These are phyloP conservation scores for Drosophila saltans DNA, from an alignment of 1,140 invertebrate species.

Conservation along the genomic window DNA sequence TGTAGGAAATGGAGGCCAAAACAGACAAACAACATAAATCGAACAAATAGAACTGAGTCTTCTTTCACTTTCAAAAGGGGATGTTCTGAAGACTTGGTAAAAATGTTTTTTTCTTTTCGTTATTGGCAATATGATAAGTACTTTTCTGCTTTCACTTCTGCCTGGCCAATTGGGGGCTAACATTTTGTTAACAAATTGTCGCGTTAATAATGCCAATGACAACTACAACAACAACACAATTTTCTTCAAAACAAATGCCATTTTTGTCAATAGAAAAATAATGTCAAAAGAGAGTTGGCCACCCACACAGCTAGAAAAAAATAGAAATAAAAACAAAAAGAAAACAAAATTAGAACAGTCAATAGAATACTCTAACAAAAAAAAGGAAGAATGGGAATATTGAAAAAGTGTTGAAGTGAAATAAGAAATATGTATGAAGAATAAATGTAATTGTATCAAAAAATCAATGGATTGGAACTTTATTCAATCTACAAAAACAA, in stretches of 20 bases:
- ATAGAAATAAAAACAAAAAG: constrained; percentile 25
- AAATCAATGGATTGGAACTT: no score
- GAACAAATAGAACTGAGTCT: constrained; percentile 19
- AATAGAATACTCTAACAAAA: background rate
- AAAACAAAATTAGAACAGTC: constrained; percentile 9
- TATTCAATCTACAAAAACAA: no score
- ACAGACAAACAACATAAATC: constrained; percentile 32
- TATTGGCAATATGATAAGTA: constrained; percentile 53
- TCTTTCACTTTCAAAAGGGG: background rate
- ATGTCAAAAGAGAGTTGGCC: no score
- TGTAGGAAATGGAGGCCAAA: constrained; percentile 36
- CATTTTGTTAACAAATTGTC: constrained; percentile 42
- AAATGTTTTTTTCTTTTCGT: background rate
- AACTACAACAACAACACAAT: constrained; percentile 41
- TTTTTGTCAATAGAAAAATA: constrained; percentile 40
- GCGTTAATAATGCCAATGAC: constrained; percentile 54
- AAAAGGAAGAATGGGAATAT: background rate
- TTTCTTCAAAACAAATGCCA: constrained; percentile 21
- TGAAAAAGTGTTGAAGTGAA: background rate
- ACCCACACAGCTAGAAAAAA: no score
- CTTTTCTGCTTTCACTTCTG: constrained; percentile 15
- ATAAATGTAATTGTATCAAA: no score
- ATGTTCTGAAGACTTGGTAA: background rate
- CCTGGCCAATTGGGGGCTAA: background rate
- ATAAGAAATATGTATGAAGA: background rate